phyloP scores from a whole-genome alignment of 2,113 vertebrate species.

The Dolichotis patagonum region DNA sequence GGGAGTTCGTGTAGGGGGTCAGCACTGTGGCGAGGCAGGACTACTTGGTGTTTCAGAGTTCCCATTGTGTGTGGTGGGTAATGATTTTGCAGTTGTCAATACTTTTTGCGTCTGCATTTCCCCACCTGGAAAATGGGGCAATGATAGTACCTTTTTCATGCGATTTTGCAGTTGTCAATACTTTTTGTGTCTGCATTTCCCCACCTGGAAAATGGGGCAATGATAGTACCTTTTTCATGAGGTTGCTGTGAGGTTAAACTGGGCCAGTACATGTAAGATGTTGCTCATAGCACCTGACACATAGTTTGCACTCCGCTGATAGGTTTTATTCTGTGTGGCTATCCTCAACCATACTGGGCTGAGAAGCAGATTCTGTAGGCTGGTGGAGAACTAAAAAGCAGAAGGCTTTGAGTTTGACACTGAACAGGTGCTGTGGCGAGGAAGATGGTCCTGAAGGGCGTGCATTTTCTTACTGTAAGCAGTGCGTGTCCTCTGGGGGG shows the following conservation, averaged over 20 bases:
- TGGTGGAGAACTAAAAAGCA: background rate
- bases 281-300: background rate
- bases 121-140: background rate
- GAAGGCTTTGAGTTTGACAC: background rate
- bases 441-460: background rate
- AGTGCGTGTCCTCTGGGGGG: background rate
- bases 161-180: background rate
- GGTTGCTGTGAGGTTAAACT: background rate
- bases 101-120: background rate
- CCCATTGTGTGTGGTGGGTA: background rate
- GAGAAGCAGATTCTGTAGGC: background rate
- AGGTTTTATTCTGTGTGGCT: background rate
- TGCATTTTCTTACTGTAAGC: fast-evolving
- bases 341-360: background rate
- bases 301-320: fast-evolving
- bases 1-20: background rate
- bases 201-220: background rate
- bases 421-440: background rate
- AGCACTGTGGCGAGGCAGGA: background rate
- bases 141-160: background rate
- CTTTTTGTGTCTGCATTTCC: background rate
- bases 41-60: background rate
- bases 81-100: background rate
- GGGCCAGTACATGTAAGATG: background rate
- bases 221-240: background rate